Base-by-base conservation (phyloP, 2,888 invertebrate genomes). In the Schizotus pectinicornis region DNA sequence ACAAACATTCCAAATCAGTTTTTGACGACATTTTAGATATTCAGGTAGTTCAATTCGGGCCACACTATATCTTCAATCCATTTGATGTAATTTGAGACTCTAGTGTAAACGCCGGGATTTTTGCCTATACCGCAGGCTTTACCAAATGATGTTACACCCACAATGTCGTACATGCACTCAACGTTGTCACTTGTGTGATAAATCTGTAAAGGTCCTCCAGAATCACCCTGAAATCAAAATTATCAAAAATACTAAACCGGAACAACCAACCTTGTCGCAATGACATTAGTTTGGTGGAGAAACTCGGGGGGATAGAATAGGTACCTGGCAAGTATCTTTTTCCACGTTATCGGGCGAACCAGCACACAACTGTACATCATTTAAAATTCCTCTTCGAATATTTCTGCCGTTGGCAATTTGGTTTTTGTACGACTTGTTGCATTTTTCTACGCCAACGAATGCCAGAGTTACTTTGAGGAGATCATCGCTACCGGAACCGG, bases 171-270 rank as follows among this genome's bases (percentile, higher is more conserved):
- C 74, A 82, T 76, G 56, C 86, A 87, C 38, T 77, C 39, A 11
- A 47, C 22, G 22, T 22, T 5, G 34, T 41, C 22, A 30, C 22
- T 35, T 6, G 53, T 74, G 74, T 22, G 22, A 22, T 22, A 22
- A 8, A 82, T 67, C 43, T 78, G 77, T 9, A 88, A 75, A 1
- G 87, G 87, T 7, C 87, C 87, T n/a, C 88, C 88, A 36, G 86
- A 86, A 75, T 88, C 87, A 34, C 87, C 11, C 13, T 33, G 11
- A 43, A 53, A 34, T n/a, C n/a, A n/a, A n/a, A n/a, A n/a, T n/a
- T n/a, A n/a, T 33, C 33, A 33, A 33, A 33, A 37, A 13, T 41
- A n/a, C n/a, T n/a, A n/a, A n/a, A n/a, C n/a, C n/a, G n/a, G n/a
- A n/a, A n/a, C n/a, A n/a, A n/a, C n/a, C n/a, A n/a, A n/a, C n/a